Evolutionary conservation across 2,888 invertebrate species (phyloP), one percentile per base, ranked within the genome.

Genomic region (Tromatobia lineatoria): DNA sequence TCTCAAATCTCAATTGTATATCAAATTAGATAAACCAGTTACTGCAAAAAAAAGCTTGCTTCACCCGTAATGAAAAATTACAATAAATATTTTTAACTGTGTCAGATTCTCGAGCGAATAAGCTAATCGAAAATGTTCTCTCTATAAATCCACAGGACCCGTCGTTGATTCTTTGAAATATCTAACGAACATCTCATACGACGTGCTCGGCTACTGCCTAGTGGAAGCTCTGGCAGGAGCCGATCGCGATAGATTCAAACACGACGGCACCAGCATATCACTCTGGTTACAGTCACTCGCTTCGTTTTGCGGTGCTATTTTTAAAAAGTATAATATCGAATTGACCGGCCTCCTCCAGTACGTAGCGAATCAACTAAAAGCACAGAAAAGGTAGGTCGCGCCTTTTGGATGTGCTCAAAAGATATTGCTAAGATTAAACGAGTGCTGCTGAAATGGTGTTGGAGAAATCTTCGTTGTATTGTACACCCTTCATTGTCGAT

Each of bases 91-190:
- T 80, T 80, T 7, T 59, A 76, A 7, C 18, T 6, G 50, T 10
- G 20, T 54, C 18, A 20, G 10, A 10, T 54, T 23, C 3, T 57
- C 13, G 0, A 2, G n/a, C n/a, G 29, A 23, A 13, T 3, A 18
- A 1, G 45, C 20, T 20, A 42, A 45, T 3, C 2, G 1, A 20
- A 42, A 42, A 2, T 13, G 6, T 0, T 10, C 18, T 57, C 38
- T 50, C 38, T 34, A 15, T 7, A 0, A 34, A 42, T 87, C 52
- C 66, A 13, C 79, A 93, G 93, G 94, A 45, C 99, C 99, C 0
- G 99, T 99, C 3, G 99, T 99, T 67, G 99, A 99, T 94, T 98
- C 99, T 1, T 95, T 99, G 82, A 99, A 99, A 94, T 99, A 98
- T 94, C 95, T 99, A 91, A 99, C 99, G 23, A 97, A 97, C 80